Evolutionary conservation across 2,797 vertebrate species (phyloP).

Genomic region (Vespertilio murinus): DNA sequence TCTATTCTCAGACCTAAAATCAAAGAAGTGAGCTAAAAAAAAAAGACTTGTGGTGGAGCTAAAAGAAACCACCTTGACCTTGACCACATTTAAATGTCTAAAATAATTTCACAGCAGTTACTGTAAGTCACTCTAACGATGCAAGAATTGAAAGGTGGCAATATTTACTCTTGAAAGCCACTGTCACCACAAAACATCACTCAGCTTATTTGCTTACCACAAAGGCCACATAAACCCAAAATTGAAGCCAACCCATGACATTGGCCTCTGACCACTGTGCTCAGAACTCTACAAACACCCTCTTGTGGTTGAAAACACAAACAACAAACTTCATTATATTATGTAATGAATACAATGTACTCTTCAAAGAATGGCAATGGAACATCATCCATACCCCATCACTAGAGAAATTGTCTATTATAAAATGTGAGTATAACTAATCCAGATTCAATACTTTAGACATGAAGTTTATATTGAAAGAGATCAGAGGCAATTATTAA

Average conservation of each 20-base stretch:
- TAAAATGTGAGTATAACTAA: background rate
- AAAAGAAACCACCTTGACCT: conserved; percentile 52
- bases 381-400: background rate
- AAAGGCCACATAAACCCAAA: background rate
- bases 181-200: background rate
- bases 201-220: background rate
- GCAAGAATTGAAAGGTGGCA: conserved; percentile 22
- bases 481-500: background rate
- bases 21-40: conserved; percentile 45
- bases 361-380: background rate
- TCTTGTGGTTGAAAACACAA: background rate
- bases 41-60: background rate
- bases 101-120: conserved; percentile 60
- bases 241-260: background rate
- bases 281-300: background rate
- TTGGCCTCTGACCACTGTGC: background rate
- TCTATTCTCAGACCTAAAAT: conserved; percentile 33
- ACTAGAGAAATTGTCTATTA: background rate
- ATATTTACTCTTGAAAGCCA: conserved; percentile 41
- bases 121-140: conserved; percentile 60
- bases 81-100: conserved; percentile 45
- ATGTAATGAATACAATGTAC: background rate
- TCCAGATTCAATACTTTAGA: background rate
- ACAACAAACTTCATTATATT: background rate
- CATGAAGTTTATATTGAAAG: background rate